Evolutionary conservation across 2,888 invertebrate genomes (phyloP), one percentile per base, ranked within the genome.

Genomic region (Carpatolechia fugitivella): DNA sequence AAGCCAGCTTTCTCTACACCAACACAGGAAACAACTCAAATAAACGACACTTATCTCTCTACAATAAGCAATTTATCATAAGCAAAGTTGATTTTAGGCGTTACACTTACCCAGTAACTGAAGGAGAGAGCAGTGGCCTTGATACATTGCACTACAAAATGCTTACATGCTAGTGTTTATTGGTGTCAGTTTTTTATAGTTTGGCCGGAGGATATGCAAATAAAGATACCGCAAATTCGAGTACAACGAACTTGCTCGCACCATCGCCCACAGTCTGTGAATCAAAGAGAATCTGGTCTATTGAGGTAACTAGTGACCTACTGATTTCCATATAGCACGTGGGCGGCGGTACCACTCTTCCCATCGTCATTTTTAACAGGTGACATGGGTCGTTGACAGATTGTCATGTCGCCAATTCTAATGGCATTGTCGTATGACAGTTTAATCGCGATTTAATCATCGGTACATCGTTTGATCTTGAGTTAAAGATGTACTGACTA

Each of bases 31-130:
- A 82, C 79, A 85, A 85, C 85, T 87, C 85, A 82, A 79, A 75
- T 70, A 75, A 64, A 71, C 74, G 74, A 82, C 81, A 87, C 85
- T 84, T 87, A 88, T 87, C 88, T 80, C 74, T 74, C 74, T 70
- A 89, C 88, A 89, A 88, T 89, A 80, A 83, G 72, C 80, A 81
- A 89, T 90, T 85, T 86, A 89, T 89, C 89, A 87, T 84, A 82
- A 74, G 69, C 69, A 64, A 68, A 70, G 79, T 82, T 80, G 78
- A 82, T 83, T 85, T 85, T 79, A 78, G 78, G 74, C 81, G 89
- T 85, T 89, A 90, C 84, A 89, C 87, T 90, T 85, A 90, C 89
- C 89, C 74, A 88, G 80, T 87, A 85, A 87, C 70, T 67, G 60
- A 66, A 74, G 77, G 85, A 85, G 86, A 87, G 86, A 81, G 82